Percentiles rank a stretch among this genome's conserved stretches.
Evolutionary conservation across 2,888 invertebrate genomes (phyloP).

Genomic region (Limenitis camilla): DNA sequence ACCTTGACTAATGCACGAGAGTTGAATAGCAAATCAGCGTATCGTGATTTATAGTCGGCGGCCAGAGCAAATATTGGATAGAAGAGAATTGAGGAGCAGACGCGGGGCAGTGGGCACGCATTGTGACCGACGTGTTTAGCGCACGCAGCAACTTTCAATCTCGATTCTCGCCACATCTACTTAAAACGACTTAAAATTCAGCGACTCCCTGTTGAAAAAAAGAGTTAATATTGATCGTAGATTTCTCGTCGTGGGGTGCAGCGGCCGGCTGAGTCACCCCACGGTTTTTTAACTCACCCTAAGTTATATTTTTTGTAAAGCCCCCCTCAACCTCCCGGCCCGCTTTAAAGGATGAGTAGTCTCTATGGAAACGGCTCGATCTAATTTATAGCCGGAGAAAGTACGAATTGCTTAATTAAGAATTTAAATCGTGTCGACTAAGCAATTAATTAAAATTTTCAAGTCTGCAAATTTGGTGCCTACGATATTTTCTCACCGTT

Average conservation of each 20-base stretch:
- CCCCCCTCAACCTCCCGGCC: slow-evolving; percentile 57
- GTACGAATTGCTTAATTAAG: slow-evolving; percentile 75
- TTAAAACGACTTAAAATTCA: slow-evolving; percentile 70
- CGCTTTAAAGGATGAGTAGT: slow-evolving; percentile 76
- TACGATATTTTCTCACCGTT: slow-evolving; percentile 38
- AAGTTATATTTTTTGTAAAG: slow-evolving; percentile 75
- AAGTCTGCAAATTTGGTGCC: slow-evolving; percentile 43
- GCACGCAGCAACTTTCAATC: slow-evolving; percentile 23
- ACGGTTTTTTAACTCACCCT: slow-evolving; percentile 75
- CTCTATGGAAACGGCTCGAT: slow-evolving; percentile 75
- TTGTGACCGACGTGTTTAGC: slow-evolving; percentile 34
- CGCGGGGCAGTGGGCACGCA: slow-evolving; percentile 20
- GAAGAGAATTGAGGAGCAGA: slow-evolving; percentile 9
- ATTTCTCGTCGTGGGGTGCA: slow-evolving; percentile 74
- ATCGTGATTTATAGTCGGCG: slow-evolving; percentile 46
- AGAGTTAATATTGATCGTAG: slow-evolving; percentile 77
- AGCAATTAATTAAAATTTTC: slow-evolving; percentile 71
- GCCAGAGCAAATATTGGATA: slow-evolving; percentile 29
- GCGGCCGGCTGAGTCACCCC: slow-evolving; percentile 76
- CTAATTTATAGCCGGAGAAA: slow-evolving; percentile 74
- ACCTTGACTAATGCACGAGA: slow-evolving; percentile 58
- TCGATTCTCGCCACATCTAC: slow-evolving; percentile 29
- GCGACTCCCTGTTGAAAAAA: slow-evolving; percentile 70
- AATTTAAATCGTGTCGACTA: slow-evolving; percentile 71
- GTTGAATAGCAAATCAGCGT: slow-evolving; percentile 33